Base-by-base conservation (phyloP, 2,888 invertebrate genomes). In the Chrysolina haemoptera region DNA sequence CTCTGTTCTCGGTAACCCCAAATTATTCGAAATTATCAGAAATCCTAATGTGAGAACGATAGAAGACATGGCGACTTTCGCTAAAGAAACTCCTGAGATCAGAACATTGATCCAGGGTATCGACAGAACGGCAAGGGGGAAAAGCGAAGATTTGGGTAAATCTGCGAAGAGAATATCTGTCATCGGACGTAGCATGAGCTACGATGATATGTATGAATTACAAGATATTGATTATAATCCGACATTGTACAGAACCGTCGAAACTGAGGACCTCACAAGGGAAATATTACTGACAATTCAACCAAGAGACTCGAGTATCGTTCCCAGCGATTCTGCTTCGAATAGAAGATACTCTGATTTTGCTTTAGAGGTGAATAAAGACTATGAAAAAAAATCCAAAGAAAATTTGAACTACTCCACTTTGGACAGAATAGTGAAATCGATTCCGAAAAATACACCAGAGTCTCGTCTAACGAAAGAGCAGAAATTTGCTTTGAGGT, bases 1-100 rank as follows among this genome's bases (percentile, higher is more conserved):
- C 64, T 87, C 87, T 0, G 86, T 88, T 9, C 79, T 85, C 46
- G 71, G 79, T 0, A 87, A 88, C 79, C 86, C 86, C 0, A 84
- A 84, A 74, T 73, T 87, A 46, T 82, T 85, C 59, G 79, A 82
- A 67, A 85, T 86, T 10, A 81, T 83, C 6, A 81, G 81, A 10
- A 81, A 86, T 70, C 83, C 85, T 0, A 81, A 79, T 18, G 71
- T 87, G 62, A 80, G 78, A 18, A 80, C 80, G 6, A 81, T 86
- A 6, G 85, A 86, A 71, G 74, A 75, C 35, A 74, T 79, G 71
- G 75, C 68, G 2, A 68, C 74, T 35, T 76, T 64, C 1, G 76
- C 74, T 35, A 71, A 74, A 62, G 71, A 70, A 55, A 70, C 74
- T 9, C 68, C 74, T 2, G 74, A 68, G 68, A 68, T 70, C 55